Evolutionary conservation across 2,888 invertebrate species (phyloP).

Genomic region (Cryptus viduatorius): DNA sequence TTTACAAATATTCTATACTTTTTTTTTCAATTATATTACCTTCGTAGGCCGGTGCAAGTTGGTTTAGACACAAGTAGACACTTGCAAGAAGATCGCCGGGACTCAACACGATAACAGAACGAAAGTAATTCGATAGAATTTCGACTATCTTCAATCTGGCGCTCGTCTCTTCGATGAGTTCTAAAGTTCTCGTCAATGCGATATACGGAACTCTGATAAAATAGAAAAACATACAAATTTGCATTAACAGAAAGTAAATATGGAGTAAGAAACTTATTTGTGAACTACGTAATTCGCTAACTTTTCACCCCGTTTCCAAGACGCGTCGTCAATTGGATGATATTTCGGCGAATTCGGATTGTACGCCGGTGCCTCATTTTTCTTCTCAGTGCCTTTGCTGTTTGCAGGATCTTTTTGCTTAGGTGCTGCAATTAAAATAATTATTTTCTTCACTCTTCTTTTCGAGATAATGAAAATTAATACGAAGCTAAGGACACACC

Average conservation of each 20-base stretch:
- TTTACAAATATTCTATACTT: neutral
- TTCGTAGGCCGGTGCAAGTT: conserved; percentile 97
- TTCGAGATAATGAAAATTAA: conserved; percentile 4
- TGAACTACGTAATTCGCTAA: conserved; percentile 80
- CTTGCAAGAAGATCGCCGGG: conserved; percentile 96
- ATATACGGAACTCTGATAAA: conserved; percentile 93
- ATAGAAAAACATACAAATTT: conserved; percentile 22
- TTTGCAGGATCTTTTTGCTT: conserved; percentile 72
- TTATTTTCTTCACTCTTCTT: neutral
- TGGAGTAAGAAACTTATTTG: neutral
- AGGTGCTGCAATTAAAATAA: conserved; percentile 64
- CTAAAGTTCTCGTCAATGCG: conserved; percentile 95
- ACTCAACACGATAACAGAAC: conserved; percentile 94
- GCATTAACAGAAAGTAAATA: neutral
- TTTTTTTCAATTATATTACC: conserved; percentile 85
- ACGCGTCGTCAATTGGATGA: conserved; percentile 93
- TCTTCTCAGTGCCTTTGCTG: conserved; percentile 67
- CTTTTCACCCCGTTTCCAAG: conserved; percentile 91
- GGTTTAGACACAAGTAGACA: conserved; percentile 98
- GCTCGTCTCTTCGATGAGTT: conserved; percentile 94
- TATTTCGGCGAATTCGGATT: conserved; percentile 91
- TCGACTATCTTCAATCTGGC: conserved; percentile 96
- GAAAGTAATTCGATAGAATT: conserved; percentile 95
- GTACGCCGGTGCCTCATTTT: conserved; percentile 86
- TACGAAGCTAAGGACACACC: conserved; percentile 33